phyloP scores from a whole-genome alignment of 2,797 vertebrate species.

The Eutrigla gurnardus region DNA sequence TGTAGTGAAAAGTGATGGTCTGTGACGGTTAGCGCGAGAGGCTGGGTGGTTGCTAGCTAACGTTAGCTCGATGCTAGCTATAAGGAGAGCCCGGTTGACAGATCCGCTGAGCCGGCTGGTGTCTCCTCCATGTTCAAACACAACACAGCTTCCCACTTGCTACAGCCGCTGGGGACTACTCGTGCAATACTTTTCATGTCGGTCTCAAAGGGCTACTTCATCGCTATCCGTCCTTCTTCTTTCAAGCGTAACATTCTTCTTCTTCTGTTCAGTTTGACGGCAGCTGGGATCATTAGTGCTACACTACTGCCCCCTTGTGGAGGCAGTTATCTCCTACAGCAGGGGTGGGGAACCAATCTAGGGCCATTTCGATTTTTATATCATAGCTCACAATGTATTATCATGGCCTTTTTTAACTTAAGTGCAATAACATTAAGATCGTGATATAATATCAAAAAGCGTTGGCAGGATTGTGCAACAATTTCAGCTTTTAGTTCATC shows the following conservation, averaged over 20 bases:
- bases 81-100: background rate
- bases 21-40: background rate
- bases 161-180: background rate
- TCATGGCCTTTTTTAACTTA: too few species aligned
- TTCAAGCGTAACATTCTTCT: background rate
- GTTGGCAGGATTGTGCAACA: background rate
- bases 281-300: background rate
- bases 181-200: background rate
- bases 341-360: too few species aligned
- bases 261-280: background rate
- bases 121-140: background rate
- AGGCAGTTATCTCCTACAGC: background rate
- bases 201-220: background rate
- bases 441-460: background rate
- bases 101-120: background rate
- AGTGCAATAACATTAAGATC: background rate
- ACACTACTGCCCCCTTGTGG: background rate
- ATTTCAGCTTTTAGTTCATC: background rate
- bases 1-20: background rate
- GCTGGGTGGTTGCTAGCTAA: constrained; percentile 3
- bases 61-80: background rate
- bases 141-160: background rate
- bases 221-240: background rate
- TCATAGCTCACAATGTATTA: too few species aligned
- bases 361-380: too few species aligned